A percentile compares a stretch with the other conserved stretches of the same genome.
Evolutionary conservation across 2,113 vertebrate species (phyloP).

Genomic region (Galeopterus variegatus): DNA sequence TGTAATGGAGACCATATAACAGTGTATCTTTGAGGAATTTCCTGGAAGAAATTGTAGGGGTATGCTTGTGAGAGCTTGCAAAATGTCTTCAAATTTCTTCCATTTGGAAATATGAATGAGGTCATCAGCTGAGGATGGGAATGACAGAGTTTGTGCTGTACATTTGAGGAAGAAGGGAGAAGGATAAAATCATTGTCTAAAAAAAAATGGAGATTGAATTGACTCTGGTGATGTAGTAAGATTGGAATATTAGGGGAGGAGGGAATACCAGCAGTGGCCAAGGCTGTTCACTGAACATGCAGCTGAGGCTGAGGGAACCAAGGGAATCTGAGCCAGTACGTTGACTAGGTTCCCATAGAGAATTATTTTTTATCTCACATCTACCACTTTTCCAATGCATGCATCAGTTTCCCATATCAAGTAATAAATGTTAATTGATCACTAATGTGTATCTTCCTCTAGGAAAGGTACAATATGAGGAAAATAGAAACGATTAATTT

Average conservation of each 20-base stretch:
- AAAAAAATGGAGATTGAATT: not conserved
- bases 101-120: not conserved
- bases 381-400: not conserved
- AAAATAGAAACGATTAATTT: not conserved
- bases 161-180: not conserved
- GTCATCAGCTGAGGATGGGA: not conserved
- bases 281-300: not conserved
- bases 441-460: not conserved
- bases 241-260: not conserved
- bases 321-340: too few relatives aligned
- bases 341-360: not conserved
- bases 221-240: too few relatives aligned
- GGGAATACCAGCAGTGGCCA: rapidly evolving
- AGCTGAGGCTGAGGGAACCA: not conserved
- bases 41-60: not conserved
- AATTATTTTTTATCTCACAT: not conserved
- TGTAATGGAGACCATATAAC: not conserved
- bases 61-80: not conserved
- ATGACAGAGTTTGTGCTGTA: not conserved
- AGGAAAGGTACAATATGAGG: not conserved
- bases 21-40: not conserved
- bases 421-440: not conserved
- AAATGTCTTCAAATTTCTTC: not conserved
- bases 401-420: not conserved
- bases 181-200: not conserved